A percentile compares a stretch with the other conserved stretches of the same genome.
Evolutionary conservation across 2,888 invertebrate genomes (phyloP).

Genomic region (Andricus quercusramuli): DNA sequence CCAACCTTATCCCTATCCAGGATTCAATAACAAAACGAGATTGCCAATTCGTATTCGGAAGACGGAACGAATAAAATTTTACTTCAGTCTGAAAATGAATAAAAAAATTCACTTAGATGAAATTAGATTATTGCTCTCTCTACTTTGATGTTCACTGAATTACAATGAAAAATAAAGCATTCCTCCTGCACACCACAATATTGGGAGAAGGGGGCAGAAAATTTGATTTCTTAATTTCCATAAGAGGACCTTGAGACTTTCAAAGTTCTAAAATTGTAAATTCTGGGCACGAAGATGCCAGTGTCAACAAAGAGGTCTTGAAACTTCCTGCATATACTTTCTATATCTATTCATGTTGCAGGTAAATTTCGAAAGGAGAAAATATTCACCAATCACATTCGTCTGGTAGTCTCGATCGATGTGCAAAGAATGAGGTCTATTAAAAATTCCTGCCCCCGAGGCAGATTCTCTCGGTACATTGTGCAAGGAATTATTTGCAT

Average conservation of each 20-base stretch:
- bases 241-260: constrained; percentile 1
- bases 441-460: constrained; percentile 39
- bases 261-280: background rate
- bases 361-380: background rate
- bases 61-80: background rate
- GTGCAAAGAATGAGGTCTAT: constrained; percentile 39
- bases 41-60: background rate
- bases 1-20: no score
- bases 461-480: constrained; percentile 31
- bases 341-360: background rate
- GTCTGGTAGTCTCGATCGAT: constrained; percentile 31
- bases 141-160: constrained; percentile 23
- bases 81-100: background rate
- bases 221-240: constrained; percentile 19
- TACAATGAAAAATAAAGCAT: constrained; percentile 20
- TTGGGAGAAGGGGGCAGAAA: background rate
- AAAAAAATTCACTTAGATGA: background rate
- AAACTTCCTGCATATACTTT: background rate
- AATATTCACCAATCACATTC: constrained; percentile 33
- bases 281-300: constrained; percentile 7
- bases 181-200: background rate
- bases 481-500: constrained; percentile 33
- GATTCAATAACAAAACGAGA: background rate
- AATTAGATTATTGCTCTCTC: constrained; percentile 17
- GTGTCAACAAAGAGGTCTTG: background rate